phyloP scores from a whole-genome alignment of 2,888 invertebrate genomes.

The Germaria angustata region DNA sequence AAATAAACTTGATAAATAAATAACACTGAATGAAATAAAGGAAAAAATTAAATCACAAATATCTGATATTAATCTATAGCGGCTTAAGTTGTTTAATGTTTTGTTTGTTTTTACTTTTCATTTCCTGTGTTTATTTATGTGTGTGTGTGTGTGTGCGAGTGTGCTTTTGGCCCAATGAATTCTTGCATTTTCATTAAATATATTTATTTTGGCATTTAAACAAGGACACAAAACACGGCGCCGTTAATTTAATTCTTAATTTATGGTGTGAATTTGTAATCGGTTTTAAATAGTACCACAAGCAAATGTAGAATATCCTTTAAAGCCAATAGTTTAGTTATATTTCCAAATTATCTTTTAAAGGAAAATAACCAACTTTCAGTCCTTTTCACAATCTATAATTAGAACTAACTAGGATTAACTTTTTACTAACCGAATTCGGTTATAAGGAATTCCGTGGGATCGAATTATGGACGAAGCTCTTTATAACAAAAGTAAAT shows the following conservation, averaged over 20 bases:
- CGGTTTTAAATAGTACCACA: too few relatives aligned
- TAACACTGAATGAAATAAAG: constrained; percentile 41
- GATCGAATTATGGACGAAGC: too few relatives aligned
- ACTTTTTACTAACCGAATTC: too few relatives aligned
- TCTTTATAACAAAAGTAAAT: too few relatives aligned
- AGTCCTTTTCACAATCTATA: too few relatives aligned
- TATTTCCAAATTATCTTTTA: too few relatives aligned
- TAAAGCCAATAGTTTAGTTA: too few relatives aligned
- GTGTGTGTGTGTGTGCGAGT: not conserved
- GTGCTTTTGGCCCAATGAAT: not conserved
- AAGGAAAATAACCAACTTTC: too few relatives aligned
- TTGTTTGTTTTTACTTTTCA: not conserved
- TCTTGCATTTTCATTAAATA: constrained; percentile 1
- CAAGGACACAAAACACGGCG: not conserved
- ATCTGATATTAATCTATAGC: constrained; percentile 51
- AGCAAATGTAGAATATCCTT: too few relatives aligned
- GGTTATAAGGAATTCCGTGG: too few relatives aligned
- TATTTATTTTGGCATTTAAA: constrained; percentile 11
- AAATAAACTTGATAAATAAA: constrained; percentile 11
- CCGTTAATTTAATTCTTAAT: not conserved
- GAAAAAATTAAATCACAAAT: constrained; percentile 46
- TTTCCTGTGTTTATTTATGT: not conserved
- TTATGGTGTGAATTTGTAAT: not conserved
- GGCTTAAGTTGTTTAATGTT: constrained; percentile 23
- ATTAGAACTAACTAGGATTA: too few relatives aligned